Conservation (phyloP, 2,797 vertebrate genomes). For the Sebastes hubbsi region DNA sequence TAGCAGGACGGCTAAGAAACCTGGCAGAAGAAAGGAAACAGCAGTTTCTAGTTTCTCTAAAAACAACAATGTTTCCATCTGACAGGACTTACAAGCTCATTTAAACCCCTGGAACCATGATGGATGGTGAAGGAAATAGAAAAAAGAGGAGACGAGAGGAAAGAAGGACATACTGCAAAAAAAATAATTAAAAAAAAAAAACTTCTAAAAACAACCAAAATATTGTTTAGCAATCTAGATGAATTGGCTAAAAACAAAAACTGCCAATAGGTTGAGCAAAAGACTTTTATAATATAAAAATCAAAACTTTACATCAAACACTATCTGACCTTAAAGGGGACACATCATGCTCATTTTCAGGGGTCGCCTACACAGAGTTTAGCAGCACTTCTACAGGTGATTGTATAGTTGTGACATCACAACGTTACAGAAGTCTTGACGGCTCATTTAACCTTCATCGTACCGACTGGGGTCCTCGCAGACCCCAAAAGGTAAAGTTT, state of each 20-base stretch:
- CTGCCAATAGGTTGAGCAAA: neutral
- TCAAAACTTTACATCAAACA: neutral
- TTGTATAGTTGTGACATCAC: too few species aligned
- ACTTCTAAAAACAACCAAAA: neutral
- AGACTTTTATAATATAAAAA: neutral
- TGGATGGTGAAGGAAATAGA: neutral
- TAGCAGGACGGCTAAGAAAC: constrained; percentile 25
- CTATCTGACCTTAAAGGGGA: neutral
- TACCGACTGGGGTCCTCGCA: too few species aligned
- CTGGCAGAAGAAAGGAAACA: constrained; percentile 37
- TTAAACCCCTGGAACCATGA: constrained; percentile 15
- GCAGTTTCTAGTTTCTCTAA: constrained; percentile 41
- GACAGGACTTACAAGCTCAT: constrained; percentile 27
- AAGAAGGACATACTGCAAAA: neutral
- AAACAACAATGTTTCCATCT: constrained; percentile 33
- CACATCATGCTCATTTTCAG: too few species aligned
- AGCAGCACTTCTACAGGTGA: too few species aligned
- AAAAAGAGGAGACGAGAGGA: neutral
- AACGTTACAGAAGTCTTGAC: too few species aligned
- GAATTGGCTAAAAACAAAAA: neutral
- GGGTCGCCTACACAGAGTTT: neutral
- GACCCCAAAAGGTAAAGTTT: too few species aligned
- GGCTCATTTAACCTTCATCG: too few species aligned
- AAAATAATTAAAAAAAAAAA: neutral
- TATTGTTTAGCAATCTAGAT: neutral